Base-by-base conservation (phyloP, 2,888 invertebrate genomes). In the Trichopria drosophilae region DNA sequence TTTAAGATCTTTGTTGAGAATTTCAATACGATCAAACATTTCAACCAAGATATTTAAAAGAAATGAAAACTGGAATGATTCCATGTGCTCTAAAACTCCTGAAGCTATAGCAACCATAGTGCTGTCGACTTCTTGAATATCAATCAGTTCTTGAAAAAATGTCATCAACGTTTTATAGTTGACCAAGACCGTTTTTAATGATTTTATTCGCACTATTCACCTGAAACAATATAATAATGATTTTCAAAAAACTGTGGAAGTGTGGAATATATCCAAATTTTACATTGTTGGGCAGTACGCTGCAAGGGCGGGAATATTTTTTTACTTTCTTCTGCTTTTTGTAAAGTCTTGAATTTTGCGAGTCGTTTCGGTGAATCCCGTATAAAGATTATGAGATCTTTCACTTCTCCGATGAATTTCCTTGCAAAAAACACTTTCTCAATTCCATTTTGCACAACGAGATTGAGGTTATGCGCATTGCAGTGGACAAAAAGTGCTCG, bases 401-500 rank as follows among this genome's bases (percentile, higher is more conserved):
- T 53, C 5, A 53, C 32, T 31, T 26, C 22, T 22, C 49, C 41
- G 23, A 55, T 46, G 15, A 53, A 50, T 36, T 58, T 55, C 45
- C 43, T 55, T 3, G 48, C 53, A 19, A 13, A n/a, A 5, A 41
- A 23, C 28, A 56, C 52, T 4, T 46, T 51, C 37, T 57, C 39
- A 18, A 57, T 47, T 6, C 29, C 53, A 49, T 60, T 56, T 55
- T 61, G 58, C 16, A 58, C 58, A 13, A 40, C 58, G 20, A 62
- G 55, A 37, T 58, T 61, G 10, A 55, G 41, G 24, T 51, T 50
- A 42, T 64, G 56, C 22, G 58, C 61, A 45, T 57, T 55, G 44
- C 60, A 61, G 28, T 62, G 59, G 16, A 59, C 53, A 29, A 53
- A 55, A 24, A 61, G 28, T 16, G 61, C 59, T 37, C 54, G 39